These are phyloP conservation scores for Pachliopta kotzebuea DNA, from an alignment of 2,888 invertebrate genomes.

Conservation along the genomic window DNA sequence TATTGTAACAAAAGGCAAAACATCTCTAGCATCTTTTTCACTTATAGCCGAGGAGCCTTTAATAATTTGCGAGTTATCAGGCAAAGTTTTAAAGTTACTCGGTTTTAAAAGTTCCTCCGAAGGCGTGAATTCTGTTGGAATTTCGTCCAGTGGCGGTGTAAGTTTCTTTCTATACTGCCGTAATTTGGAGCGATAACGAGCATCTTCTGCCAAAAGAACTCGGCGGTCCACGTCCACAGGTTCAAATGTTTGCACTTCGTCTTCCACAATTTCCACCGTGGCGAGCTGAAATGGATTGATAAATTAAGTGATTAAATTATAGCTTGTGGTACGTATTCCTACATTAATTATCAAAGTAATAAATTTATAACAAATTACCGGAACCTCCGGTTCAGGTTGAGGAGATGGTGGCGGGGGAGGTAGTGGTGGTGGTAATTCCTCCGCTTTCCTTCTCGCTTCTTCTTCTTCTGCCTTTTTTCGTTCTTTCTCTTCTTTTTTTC, in stretches of 20 bases:
- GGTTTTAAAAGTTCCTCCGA: constrained; percentile 78
- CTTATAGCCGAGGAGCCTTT: constrained; percentile 70
- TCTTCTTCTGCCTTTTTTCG: constrained; percentile 60
- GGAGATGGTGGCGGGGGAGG: constrained; percentile 73
- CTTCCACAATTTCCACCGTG: constrained; percentile 49
- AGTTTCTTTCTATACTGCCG: constrained; percentile 62
- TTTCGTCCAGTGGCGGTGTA: constrained; percentile 58
- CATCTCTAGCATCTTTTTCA: constrained; percentile 47
- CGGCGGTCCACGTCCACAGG: constrained; percentile 56
- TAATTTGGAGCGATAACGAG: constrained; percentile 56
- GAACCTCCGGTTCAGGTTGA: constrained; percentile 60
- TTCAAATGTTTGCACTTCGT: constrained; percentile 55
- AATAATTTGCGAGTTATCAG: constrained; percentile 82
- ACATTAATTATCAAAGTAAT: neutral
- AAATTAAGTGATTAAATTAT: no score
- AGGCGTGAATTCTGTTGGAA: constrained; percentile 45
- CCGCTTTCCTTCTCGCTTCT: constrained; percentile 63
- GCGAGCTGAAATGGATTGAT: constrained; percentile 44
- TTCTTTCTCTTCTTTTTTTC: constrained; percentile 55
- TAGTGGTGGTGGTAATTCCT: constrained; percentile 63
- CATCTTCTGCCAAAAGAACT: constrained; percentile 65
- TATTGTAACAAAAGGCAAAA: constrained; percentile 79
- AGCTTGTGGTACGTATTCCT: no score
- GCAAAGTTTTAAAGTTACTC: constrained; percentile 80
- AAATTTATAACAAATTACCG: constrained; percentile 41